These are phyloP conservation scores for Drosophila cognata DNA, from an alignment of 2,888 invertebrate species.

Conservation along the genomic window DNA sequence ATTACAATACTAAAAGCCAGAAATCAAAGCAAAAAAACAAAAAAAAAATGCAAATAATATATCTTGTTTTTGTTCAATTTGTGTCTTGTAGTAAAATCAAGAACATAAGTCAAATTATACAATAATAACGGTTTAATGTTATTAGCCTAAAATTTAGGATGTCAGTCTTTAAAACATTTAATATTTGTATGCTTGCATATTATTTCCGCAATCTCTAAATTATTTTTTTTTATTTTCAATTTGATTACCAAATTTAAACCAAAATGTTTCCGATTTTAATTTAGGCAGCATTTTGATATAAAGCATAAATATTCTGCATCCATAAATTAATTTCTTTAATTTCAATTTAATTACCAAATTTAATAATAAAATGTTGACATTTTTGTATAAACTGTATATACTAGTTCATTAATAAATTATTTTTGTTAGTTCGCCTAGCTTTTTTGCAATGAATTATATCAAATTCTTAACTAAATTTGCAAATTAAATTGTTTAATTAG, in stretches of 20 bases:
- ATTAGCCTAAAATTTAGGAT: neutral
- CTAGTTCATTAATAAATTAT: neutral
- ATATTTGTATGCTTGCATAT: neutral
- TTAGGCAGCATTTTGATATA: neutral
- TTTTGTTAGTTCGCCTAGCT: neutral
- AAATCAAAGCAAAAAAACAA: neutral
- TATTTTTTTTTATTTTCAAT: no score
- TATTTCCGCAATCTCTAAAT: neutral
- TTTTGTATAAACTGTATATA: neutral
- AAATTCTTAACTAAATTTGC: neutral
- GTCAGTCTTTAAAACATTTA: neutral
- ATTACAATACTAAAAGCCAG: neutral
- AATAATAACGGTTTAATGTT: neutral
- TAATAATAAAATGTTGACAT: neutral
- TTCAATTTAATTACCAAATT: neutral
- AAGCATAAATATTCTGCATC: neutral
- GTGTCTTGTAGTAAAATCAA: neutral
- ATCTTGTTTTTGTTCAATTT: neutral
- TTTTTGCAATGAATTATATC: neutral
- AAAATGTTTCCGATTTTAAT: no score
- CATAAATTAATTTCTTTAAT: neutral
- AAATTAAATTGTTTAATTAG: neutral
- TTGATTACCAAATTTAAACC: no score
- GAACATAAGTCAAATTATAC: no score
- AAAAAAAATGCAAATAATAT: neutral